Percentiles rank a stretch among this genome's conserved stretches.
These are phyloP conservation scores for Phoebastria nigripes DNA, from an alignment of 2,797 vertebrate genomes.

Conservation along the genomic window DNA sequence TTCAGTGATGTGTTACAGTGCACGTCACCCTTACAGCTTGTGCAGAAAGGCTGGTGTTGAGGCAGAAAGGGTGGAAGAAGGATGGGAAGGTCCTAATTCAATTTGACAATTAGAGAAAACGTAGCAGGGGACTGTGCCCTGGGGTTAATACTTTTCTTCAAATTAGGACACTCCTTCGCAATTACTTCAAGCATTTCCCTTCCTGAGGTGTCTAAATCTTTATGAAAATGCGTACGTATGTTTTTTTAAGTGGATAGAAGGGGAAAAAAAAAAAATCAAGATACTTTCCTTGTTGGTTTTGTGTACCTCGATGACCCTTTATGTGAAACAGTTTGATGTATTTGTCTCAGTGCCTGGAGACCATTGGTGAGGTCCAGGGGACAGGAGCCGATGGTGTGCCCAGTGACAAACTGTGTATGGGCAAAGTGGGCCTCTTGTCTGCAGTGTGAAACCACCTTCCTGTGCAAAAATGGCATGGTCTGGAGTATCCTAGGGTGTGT, in stretches of 20 bases:
- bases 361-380: rapidly evolving
- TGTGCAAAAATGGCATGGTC: background rate
- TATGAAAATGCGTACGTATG: background rate
- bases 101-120: background rate
- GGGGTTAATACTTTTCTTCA: background rate
- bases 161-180: background rate
- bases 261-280: rapidly evolving
- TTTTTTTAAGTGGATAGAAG: background rate
- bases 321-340: background rate
- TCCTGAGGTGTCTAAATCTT: background rate
- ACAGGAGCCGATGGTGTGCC: background rate
- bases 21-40: background rate
- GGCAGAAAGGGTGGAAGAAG: background rate
- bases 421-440: background rate
- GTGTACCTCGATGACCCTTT: background rate
- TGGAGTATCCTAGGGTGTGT: background rate
- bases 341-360: background rate
- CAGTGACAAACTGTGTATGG: background rate
- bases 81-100: background rate
- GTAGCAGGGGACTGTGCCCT: background rate
- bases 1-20: background rate
- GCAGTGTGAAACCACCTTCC: background rate
- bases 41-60: background rate
- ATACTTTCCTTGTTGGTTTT: background rate
- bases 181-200: background rate